Conservation (phyloP, 2,113 vertebrate genomes). For the Ptilonorhynchus violaceus region DNA sequence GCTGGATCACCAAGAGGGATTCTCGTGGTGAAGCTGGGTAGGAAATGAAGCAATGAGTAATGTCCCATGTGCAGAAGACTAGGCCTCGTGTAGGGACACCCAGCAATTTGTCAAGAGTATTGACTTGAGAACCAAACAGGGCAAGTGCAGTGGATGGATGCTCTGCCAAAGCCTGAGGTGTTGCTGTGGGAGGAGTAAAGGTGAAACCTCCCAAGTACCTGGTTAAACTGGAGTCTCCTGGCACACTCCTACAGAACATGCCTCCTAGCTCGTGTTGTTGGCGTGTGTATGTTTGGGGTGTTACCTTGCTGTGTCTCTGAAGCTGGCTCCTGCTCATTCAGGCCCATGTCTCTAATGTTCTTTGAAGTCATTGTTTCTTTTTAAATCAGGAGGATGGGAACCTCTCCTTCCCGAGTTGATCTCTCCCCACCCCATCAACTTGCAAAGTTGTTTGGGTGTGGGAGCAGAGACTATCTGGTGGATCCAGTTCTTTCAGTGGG, state of each 20-base stretch:
- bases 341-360: background rate
- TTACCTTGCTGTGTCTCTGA: background rate
- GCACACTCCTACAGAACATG: background rate
- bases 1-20: background rate
- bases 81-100: background rate
- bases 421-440: constrained; percentile 16
- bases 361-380: constrained; percentile 54
- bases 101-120: background rate
- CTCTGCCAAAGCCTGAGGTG: background rate
- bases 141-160: background rate
- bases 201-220: background rate
- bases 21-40: background rate
- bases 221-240: constrained; percentile 28
- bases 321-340: background rate
- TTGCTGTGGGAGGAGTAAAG: constrained; percentile 13
- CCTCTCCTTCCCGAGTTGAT: constrained; percentile 24
- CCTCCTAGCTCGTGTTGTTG: background rate
- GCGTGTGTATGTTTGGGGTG: constrained; percentile 24
- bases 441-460: constrained; percentile 50
- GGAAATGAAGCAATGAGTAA: background rate
- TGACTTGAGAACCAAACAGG: background rate
- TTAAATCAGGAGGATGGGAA: constrained; percentile 37
- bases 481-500: constrained; percentile 56
- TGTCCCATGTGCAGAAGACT: background rate
- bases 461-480: constrained; percentile 13